Evolutionary conservation across 2,888 invertebrate species (phyloP).

Genomic region (Athetis lepigone): DNA sequence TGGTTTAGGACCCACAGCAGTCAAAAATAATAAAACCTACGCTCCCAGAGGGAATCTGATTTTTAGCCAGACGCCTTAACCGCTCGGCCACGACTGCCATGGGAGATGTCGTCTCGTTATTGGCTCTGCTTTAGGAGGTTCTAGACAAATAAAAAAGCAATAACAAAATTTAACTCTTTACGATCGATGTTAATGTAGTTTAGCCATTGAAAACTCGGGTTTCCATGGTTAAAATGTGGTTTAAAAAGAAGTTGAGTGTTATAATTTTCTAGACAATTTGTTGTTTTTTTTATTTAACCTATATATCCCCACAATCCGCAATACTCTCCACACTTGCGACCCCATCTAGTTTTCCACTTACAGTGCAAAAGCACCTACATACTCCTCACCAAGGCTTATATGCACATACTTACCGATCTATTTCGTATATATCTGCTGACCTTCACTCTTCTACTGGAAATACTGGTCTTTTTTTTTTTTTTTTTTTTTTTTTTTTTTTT

Average conservation of each 20-base stretch:
- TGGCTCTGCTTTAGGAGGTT: constrained; percentile 7
- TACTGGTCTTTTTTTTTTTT: constrained; percentile 29
- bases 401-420: constrained; percentile 20
- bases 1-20: too few relatives aligned
- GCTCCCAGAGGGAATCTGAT: constrained; percentile 97
- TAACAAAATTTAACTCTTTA: too few relatives aligned
- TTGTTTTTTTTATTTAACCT: not conserved
- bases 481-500: too few relatives aligned
- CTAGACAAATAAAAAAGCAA: too few relatives aligned
- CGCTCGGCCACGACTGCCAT: constrained; percentile 94
- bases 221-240: too few relatives aligned
- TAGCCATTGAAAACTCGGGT: too few relatives aligned
- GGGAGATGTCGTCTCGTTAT: constrained; percentile 3
- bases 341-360: constrained; percentile 7
- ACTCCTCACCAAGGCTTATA: constrained; percentile 21
- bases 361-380: constrained; percentile 14
- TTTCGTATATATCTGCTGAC: constrained; percentile 36
- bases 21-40: too few relatives aligned
- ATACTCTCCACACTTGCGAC: not conserved
- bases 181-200: too few relatives aligned
- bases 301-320: not conserved
- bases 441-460: constrained; percentile 35
- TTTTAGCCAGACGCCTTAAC: constrained; percentile 97
- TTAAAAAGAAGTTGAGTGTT: too few relatives aligned
- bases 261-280: not conserved